A percentile compares a stretch with the other conserved stretches of the same genome.
phyloP scores from a whole-genome alignment of 1,140 invertebrate genomes.

The Planococcus citri region DNA sequence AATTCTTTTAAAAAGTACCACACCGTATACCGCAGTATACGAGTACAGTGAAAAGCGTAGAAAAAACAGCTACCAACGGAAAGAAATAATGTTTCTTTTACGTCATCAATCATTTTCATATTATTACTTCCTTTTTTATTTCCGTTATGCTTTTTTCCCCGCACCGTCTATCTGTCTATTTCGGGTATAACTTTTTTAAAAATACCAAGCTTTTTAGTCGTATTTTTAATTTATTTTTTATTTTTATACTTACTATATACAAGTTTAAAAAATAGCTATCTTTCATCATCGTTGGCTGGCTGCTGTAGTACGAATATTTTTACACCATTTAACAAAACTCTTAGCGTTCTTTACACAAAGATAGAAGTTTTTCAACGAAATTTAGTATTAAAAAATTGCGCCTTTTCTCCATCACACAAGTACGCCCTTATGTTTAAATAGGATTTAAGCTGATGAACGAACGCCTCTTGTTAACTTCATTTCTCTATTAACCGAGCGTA shows the following conservation, averaged over 20 bases:
- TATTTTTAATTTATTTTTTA: neutral
- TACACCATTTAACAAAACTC: neutral
- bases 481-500: too few species aligned
- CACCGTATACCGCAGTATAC: too few species aligned
- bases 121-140: conserved; percentile 18
- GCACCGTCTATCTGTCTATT: too few species aligned
- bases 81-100: conserved; percentile 5
- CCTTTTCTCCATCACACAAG: too few species aligned
- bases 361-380: too few species aligned
- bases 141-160: neutral
- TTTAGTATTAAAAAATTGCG: too few species aligned
- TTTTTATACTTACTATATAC: neutral
- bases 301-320: neutral
- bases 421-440: too few species aligned
- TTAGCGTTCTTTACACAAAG: too few species aligned
- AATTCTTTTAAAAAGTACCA: neutral
- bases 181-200: neutral
- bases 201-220: neutral
- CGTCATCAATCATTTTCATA: conserved; percentile 18
- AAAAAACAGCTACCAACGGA: neutral
- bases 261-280: neutral
- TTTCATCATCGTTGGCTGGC: neutral
- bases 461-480: too few species aligned
- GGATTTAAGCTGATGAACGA: too few species aligned
- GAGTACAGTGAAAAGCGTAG: neutral